These are phyloP conservation scores for Forbesichthys agassizii DNA, from an alignment of 2,113 vertebrate species.

Conservation along the genomic window DNA sequence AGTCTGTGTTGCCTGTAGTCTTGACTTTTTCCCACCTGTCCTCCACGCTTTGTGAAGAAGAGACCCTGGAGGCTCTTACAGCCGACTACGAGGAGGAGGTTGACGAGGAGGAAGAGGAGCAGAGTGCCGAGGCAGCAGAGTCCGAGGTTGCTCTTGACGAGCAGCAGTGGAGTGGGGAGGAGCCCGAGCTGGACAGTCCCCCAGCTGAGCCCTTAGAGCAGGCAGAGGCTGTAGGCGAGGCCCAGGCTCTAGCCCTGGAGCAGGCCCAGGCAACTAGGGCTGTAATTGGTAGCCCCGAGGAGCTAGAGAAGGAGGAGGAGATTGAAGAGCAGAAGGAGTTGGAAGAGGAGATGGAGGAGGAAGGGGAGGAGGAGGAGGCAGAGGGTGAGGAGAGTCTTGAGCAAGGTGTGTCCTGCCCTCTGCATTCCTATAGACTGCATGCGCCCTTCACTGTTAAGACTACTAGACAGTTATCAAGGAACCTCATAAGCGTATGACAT, in stretches of 20 bases:
- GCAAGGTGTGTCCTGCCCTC: constrained; percentile 90
- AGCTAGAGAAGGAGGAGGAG: constrained; percentile 75
- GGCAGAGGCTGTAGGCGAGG: constrained; percentile 78
- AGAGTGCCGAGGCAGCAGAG: constrained; percentile 76
- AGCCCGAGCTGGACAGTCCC: constrained; percentile 78
- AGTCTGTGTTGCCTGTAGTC: constrained; percentile 88
- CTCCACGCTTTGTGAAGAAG: constrained; percentile 87
- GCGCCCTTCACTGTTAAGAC: constrained; percentile 65
- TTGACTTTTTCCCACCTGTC: constrained; percentile 89
- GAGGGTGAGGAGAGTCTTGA: constrained; percentile 76
- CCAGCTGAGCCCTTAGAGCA: constrained; percentile 77
- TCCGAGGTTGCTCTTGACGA: constrained; percentile 83
- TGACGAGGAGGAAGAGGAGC: constrained; percentile 77
- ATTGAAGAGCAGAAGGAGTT: constrained; percentile 54
- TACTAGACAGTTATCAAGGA: constrained; percentile 37
- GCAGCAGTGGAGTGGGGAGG: constrained; percentile 82
- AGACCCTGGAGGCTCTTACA: constrained; percentile 85
- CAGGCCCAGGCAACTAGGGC: constrained; percentile 76
- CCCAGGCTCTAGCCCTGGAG: constrained; percentile 74
- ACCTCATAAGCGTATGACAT: constrained; percentile 52
- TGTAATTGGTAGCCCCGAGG: constrained; percentile 76
- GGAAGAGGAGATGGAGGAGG: constrained; percentile 70
- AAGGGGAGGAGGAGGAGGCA: constrained; percentile 70
- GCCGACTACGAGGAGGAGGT: constrained; percentile 81
- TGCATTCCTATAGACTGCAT: constrained; percentile 82